These are phyloP conservation scores for Phalloptychus januarius DNA, from an alignment of 2,797 vertebrate species.

Conservation along the genomic window DNA sequence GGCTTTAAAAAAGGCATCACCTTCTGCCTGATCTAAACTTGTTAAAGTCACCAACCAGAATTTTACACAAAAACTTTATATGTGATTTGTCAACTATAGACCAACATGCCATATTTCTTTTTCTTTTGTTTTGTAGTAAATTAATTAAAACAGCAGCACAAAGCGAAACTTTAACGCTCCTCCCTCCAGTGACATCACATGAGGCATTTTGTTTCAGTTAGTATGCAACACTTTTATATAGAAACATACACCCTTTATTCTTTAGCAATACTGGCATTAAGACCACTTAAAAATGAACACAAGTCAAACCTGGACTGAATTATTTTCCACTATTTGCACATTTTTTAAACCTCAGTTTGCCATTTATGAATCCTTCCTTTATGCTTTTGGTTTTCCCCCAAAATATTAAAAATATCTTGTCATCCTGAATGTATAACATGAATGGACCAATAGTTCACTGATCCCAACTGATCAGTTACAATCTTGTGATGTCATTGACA, in stretches of 20 bases:
- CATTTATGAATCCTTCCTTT: too few species aligned
- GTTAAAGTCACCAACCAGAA: not conserved
- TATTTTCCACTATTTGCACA: not conserved
- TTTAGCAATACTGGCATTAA: not conserved
- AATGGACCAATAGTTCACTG: not conserved
- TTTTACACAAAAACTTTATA: not conserved
- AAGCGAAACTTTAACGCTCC: not conserved
- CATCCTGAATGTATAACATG: too few species aligned
- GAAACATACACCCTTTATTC: not conserved
- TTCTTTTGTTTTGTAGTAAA: not conserved
- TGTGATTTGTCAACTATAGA: not conserved
- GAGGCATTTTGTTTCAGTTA: not conserved
- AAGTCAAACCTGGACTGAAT: not conserved
- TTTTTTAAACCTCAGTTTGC: not conserved
- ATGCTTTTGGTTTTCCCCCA: too few species aligned
- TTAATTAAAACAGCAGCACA: not conserved
- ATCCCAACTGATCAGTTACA: not conserved
- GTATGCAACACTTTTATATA: not conserved
- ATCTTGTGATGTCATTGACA: not conserved
- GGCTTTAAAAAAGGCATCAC: conserved; percentile 36
- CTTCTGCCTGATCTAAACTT: conserved; percentile 41
- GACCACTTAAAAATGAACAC: not conserved
- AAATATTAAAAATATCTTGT: too few species aligned
- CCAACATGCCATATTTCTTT: not conserved
- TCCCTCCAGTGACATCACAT: not conserved